These are phyloP conservation scores for Melitaea athalia DNA, from an alignment of 2,888 invertebrate species.

Conservation along the genomic window DNA sequence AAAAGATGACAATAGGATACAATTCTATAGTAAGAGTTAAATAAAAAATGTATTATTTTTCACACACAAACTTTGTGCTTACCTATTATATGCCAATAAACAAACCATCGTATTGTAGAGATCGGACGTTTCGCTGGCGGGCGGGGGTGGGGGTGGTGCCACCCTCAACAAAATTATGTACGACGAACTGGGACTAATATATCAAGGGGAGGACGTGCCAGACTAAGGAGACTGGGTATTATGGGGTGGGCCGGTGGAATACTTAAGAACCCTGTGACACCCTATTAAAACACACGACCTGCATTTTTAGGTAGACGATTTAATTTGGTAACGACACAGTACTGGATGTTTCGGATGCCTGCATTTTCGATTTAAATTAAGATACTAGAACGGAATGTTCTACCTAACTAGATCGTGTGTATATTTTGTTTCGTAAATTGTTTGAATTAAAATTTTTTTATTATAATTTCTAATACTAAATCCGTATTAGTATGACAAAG, in stretches of 20 bases:
- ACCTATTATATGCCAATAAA: constrained; percentile 78
- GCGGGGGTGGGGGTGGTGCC: constrained; percentile 63
- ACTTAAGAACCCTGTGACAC: constrained; percentile 82
- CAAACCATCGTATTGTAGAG: constrained; percentile 78
- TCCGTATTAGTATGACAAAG: too few species aligned
- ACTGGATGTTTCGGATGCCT: constrained; percentile 20
- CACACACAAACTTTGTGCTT: constrained; percentile 42
- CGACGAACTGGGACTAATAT: constrained; percentile 83
- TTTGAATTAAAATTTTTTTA: neutral
- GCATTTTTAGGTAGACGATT: constrained; percentile 79
- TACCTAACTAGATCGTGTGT: neutral
- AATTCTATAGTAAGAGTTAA: neutral
- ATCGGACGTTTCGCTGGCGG: constrained; percentile 65
- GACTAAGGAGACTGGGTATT: constrained; percentile 82
- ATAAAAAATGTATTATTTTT: constrained; percentile 20
- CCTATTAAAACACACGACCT: constrained; percentile 81
- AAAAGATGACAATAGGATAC: too few species aligned
- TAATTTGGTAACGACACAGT: constrained; percentile 64
- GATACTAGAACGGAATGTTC: constrained; percentile 1
- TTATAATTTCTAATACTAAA: too few species aligned
- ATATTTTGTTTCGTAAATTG: neutral
- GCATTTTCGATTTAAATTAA: constrained; percentile 12
- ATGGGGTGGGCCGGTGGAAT: constrained; percentile 79
- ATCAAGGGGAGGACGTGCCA: constrained; percentile 82
- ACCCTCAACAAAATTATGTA: constrained; percentile 81